Conservation (phyloP, 2,888 invertebrate genomes). For the Campoplex capitator region DNA sequence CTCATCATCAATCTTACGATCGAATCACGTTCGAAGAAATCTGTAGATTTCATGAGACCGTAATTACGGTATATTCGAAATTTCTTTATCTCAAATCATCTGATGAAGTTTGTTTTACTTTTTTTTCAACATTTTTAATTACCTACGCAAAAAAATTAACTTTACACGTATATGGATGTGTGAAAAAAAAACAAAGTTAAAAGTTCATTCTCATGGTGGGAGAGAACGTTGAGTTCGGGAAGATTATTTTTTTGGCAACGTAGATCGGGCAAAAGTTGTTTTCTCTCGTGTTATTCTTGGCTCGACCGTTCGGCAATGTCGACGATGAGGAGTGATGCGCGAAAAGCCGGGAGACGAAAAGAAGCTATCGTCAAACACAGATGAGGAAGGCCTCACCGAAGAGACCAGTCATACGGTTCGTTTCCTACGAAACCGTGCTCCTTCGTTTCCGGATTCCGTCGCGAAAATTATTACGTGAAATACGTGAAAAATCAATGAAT, state of each 20-base stretch:
- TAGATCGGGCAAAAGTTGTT: conserved; percentile 80
- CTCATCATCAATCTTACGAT: background rate
- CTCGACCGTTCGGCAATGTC: conserved; percentile 71
- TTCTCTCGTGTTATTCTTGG: conserved; percentile 81
- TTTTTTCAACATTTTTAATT: background rate
- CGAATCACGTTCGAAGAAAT: background rate
- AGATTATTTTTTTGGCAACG: conserved; percentile 82
- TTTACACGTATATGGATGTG: background rate
- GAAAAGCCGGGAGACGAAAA: conserved; percentile 54
- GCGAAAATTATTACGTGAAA: conserved; percentile 1
- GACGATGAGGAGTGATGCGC: conserved; percentile 68
- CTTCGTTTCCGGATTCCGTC: conserved; percentile 40
- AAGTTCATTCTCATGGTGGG: background rate
- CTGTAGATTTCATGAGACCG: background rate
- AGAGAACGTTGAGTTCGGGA: conserved; percentile 15
- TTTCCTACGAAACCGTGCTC: conserved; percentile 67
- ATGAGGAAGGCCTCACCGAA: conserved; percentile 21
- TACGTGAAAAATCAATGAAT: background rate
- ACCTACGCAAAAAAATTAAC: too few species aligned
- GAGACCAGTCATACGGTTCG: conserved; percentile 72
- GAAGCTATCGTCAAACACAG: conserved; percentile 54
- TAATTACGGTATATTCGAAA: background rate
- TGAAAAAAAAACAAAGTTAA: background rate
- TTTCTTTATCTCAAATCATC: background rate
- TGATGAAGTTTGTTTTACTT: background rate